Conservation (phyloP, 2,113 vertebrate species). For the Pterocles gutturalis region DNA sequence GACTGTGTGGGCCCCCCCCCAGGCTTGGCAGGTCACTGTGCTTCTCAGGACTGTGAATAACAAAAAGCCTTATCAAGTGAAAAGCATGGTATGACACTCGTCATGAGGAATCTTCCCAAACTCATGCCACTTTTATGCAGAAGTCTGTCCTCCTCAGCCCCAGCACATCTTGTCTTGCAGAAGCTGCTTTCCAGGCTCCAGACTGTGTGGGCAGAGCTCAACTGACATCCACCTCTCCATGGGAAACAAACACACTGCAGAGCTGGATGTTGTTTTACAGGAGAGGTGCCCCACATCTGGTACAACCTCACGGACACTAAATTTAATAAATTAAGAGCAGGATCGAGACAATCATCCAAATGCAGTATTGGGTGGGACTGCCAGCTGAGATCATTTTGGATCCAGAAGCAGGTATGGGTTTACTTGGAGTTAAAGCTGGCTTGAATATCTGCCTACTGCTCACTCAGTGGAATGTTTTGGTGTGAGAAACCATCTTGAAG, state of each 20-base stretch:
- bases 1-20: too few relatives aligned
- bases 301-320: not conserved
- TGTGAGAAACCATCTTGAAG: not conserved
- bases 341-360: not conserved
- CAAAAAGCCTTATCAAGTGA: not conserved
- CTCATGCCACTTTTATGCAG: not conserved
- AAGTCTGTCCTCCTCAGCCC: not conserved
- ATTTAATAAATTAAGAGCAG: not conserved
- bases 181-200: not conserved
- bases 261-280: not conserved
- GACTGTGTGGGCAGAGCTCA: not conserved
- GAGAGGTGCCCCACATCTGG: not conserved
- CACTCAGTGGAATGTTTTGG: not conserved
- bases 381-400: conserved; percentile 27
- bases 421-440: not conserved
- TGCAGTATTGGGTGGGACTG: conserved; percentile 9
- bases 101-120: not conserved
- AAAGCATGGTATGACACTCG: not conserved
- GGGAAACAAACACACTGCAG: not conserved
- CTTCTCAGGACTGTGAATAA: not conserved
- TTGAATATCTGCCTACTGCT: not conserved
- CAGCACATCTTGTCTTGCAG: not conserved
- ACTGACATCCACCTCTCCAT: not conserved
- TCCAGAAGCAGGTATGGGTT: not conserved
- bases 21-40: not conserved